These are phyloP conservation scores for Ptilodon capucinus DNA, from an alignment of 2,888 invertebrate species.

Conservation along the genomic window DNA sequence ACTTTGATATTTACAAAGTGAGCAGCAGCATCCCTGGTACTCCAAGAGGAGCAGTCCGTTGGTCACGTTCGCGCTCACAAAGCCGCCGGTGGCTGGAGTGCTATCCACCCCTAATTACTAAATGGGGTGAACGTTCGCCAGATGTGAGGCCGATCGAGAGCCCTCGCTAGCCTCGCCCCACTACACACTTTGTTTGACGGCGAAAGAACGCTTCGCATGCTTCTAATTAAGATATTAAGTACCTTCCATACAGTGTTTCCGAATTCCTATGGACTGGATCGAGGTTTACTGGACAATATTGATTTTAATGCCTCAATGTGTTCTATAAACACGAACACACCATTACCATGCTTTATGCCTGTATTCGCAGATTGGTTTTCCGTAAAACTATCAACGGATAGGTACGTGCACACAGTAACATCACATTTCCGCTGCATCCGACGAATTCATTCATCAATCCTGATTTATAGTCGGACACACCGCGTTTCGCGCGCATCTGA, in stretches of 20 bases:
- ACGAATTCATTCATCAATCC: conserved; percentile 32
- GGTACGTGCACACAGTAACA: conserved; percentile 11
- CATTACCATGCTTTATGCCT: no score
- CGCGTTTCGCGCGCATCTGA: conserved; percentile 10
- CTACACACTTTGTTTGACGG: conserved; percentile 23
- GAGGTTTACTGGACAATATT: no score
- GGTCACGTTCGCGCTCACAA: conserved; percentile 11
- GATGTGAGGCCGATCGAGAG: not conserved
- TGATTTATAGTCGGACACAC: conserved; percentile 32
- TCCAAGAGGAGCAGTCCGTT: conserved; percentile 5
- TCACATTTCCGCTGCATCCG: conserved; percentile 19
- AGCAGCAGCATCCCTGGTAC: not conserved
- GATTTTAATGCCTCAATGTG: no score
- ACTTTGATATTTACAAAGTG: not conserved
- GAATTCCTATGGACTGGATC: no score
- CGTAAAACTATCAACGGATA: conserved; percentile 1
- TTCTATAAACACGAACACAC: no score
- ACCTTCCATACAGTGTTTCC: no score
- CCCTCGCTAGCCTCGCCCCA: not conserved
- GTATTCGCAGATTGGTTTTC: not conserved
- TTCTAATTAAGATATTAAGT: not conserved
- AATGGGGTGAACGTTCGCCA: conserved; percentile 19
- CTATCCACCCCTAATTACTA: conserved; percentile 26
- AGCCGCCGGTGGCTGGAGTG: conserved; percentile 4
- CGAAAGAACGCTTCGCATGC: not conserved